Evolutionary conservation across 2,797 vertebrate genomes (phyloP), one percentile per base, ranked within the genome.

Genomic region (Megalops cyprinoides): DNA sequence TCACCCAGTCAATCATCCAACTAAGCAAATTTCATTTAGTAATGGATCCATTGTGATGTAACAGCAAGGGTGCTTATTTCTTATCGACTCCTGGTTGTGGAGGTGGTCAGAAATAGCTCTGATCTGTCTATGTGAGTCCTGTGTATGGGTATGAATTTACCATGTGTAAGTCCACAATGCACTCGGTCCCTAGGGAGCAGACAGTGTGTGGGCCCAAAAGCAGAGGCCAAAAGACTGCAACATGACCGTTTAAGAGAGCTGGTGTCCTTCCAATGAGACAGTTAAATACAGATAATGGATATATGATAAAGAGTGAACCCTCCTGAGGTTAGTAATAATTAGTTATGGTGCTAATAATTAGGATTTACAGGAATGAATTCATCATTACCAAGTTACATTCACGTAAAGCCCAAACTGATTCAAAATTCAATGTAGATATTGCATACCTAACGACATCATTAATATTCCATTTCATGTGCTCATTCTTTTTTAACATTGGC

Each of bases 401-500:
- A 46, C 28, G 28, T 74, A 10, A 46, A 31, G 14, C 10, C 28
- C 28, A n/a, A 62, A 62, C 58, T 25, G 28, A 71, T 42, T 71
- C 34, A 42, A 53, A 25, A 18, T 34, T 37, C 18, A 7, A 74
- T 34, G 71, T 31, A 28, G 79, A 49, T 80, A 48, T 48, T 49
- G 74, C 34, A 65, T 76, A 48, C 65, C 74, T 74, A 76, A 76
- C 51, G 55, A 65, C 34, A 51, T 20, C 60, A 81, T 76, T 39
- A 56, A 42, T 77, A 39, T 78, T 85, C 79, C 79, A 84, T 87
- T 86, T 77, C 85, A 87, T 79, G 78, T 39, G 20, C 73, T 82
- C 65, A 75, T 69, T 81, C 62, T 65, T 82, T 83, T 53, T 85
- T 82, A 71, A 42, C 10, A 39, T 85, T 84, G 79, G 82, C 87